Percentiles rank a stretch among this genome's conserved stretches.
These are phyloP conservation scores for Plectropomus leopardus DNA, from an alignment of 2,113 vertebrate genomes.

Conservation along the genomic window DNA sequence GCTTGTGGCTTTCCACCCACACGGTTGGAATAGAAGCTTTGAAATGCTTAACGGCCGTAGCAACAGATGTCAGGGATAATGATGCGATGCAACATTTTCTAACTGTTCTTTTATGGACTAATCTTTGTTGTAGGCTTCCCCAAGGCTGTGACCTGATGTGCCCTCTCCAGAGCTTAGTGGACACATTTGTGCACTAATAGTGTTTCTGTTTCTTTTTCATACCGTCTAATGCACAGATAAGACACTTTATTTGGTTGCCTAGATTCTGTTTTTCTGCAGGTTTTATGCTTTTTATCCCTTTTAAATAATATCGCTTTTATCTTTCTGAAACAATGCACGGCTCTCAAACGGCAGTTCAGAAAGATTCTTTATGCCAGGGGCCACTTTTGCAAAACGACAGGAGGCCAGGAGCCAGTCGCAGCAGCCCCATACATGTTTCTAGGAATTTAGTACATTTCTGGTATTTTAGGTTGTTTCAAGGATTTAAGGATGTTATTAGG, in stretches of 20 bases:
- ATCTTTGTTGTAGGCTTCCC: slow-evolving; percentile 50
- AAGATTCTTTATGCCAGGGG: too few species aligned
- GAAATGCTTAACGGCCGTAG: slow-evolving; percentile 50
- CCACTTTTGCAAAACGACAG: too few species aligned
- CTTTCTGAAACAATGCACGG: not conserved
- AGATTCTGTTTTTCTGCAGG: not conserved
- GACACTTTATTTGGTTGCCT: not conserved
- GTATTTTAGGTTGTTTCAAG: too few species aligned
- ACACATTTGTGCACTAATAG: slow-evolving; percentile 1
- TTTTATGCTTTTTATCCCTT: not conserved
- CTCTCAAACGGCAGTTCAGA: not conserved
- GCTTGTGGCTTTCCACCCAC: slow-evolving; percentile 47
- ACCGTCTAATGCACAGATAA: not conserved
- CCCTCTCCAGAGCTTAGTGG: slow-evolving; percentile 35
- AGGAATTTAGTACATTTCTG: too few species aligned
- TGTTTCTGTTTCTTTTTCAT: slow-evolving; percentile 4
- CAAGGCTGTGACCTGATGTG: slow-evolving; percentile 33
- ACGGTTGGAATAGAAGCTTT: slow-evolving; percentile 39
- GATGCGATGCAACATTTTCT: slow-evolving; percentile 45
- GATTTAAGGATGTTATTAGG: too few species aligned
- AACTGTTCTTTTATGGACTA: slow-evolving; percentile 59
- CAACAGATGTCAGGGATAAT: slow-evolving; percentile 72
- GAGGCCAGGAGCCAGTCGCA: too few species aligned
- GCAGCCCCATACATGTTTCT: too few species aligned
- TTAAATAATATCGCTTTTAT: not conserved